Base-by-base conservation (phyloP, 2,113 vertebrate species). In the Todiramphus saurophagus region DNA sequence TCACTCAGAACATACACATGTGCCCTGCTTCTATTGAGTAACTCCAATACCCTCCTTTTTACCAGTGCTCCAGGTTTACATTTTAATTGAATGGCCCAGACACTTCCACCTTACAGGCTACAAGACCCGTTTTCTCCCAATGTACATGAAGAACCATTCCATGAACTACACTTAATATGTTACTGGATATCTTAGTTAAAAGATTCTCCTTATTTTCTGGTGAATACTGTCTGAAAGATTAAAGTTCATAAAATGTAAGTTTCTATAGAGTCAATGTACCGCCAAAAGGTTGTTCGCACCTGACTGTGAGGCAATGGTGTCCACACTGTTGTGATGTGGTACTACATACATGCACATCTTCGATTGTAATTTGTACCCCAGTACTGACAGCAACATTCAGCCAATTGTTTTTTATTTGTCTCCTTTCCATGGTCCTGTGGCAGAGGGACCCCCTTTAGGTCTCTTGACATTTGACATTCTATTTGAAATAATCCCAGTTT, bases 401-500 rank as follows among this genome's bases (percentile, higher is more conserved):
- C 69, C 68, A 77, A 19, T 5, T 55, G 48, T 1, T 31, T 75
- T 69, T 58, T 51, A 77, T 46, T 80, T 80, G 46, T 59, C 50
- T 68, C 35, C 63, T 72, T 77, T 80, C 19, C 59, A 56, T 46
- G 0, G 0, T 46, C 83, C 51, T 19, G 31, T 15, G 48, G 50
- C 41, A 67, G 59, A 74, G 20, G 11, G 33, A 25, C 41, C 37
- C 24, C 78, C 24, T 56, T 78, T 62, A 55, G 24, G 55, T 90
- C 19, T 76, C 69, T 56, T 56, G 62, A 31, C 2, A 41, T 48
- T 48, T 68, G 35, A 53, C 39, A 16, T 68, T 75, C 43, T 82
- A 43, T n/a, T 73, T 88, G 30, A 91, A 93, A 69, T 37, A 85
- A 85, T 37, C n/a, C 46, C 48, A 56, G 20, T 70, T 85, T 63